Evolutionary conservation across 2,888 invertebrate species (phyloP).

Genomic region (Nephrotoma guestfalica): DNA sequence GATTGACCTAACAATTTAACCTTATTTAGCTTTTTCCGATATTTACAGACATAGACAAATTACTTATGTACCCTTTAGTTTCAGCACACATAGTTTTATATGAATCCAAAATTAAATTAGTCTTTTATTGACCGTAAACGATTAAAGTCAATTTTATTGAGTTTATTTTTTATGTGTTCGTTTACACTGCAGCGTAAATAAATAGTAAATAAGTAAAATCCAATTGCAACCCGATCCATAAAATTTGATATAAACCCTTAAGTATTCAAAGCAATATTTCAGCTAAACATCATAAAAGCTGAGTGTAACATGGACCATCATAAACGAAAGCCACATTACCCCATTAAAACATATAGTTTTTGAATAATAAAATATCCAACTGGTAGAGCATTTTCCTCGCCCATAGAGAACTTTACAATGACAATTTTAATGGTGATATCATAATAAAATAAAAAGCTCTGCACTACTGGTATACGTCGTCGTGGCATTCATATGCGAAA

Average conservation of each 20-base stretch:
- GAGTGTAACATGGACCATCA: background rate
- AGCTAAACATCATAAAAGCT: too few relatives aligned
- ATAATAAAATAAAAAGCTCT: background rate
- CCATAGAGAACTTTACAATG: background rate
- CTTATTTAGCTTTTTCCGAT: background rate
- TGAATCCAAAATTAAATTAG: background rate
- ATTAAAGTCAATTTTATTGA: background rate
- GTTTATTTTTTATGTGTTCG: background rate
- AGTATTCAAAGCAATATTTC: too few relatives aligned
- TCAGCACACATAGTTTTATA: background rate
- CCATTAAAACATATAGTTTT: background rate
- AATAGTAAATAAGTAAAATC: too few relatives aligned
- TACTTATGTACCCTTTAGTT: too few relatives aligned
- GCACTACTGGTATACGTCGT: background rate
- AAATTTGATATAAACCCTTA: too few relatives aligned
- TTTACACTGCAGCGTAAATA: too few relatives aligned
- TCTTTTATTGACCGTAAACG: background rate
- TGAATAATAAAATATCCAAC: background rate
- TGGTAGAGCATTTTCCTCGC: background rate
- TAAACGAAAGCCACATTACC: background rate
- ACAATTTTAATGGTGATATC: background rate
- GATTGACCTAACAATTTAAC: background rate
- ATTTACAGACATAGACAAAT: background rate
- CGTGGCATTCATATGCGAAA: background rate
- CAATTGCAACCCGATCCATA: too few relatives aligned